A percentile compares a stretch with the other conserved stretches of the same genome.
phyloP scores from a whole-genome alignment of 37 sponge, comb jelly and placozoan species.

The Lycopodina hypogea region DNA sequence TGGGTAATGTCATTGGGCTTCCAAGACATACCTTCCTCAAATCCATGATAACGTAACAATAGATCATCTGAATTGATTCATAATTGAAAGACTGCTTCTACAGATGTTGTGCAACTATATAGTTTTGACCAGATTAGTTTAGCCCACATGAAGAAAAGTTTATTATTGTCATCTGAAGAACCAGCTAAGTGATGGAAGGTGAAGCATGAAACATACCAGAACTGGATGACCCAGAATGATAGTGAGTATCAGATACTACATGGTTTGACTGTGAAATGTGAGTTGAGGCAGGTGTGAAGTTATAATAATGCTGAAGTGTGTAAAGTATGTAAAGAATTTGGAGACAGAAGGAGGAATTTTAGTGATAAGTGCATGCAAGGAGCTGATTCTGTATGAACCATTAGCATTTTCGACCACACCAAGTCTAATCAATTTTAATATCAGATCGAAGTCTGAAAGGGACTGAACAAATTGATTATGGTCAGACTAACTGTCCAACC shows the following conservation, averaged over 20 bases:
- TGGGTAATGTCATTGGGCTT: too few relatives aligned
- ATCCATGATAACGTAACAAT: too few relatives aligned
- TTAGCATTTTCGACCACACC: not conserved
- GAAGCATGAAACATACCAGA: slow-evolving; percentile 12
- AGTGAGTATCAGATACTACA: slow-evolving; percentile 10
- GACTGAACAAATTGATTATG: too few relatives aligned
- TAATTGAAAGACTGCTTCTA: too few relatives aligned
- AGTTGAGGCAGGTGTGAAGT: not conserved
- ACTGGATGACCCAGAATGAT: slow-evolving; percentile 8
- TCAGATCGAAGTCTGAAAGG: too few relatives aligned
- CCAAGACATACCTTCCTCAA: too few relatives aligned
- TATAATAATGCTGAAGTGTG: not conserved
- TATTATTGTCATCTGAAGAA: not conserved
- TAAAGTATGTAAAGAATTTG: not conserved
- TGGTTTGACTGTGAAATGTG: slow-evolving; percentile 6
- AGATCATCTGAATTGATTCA: too few relatives aligned
- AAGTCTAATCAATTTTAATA: too few relatives aligned
- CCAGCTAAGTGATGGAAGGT: slow-evolving; percentile 1
- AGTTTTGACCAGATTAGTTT: too few relatives aligned
- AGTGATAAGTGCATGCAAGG: slow-evolving; percentile 8
- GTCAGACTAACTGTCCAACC: too few relatives aligned
- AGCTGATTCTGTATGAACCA: not conserved
- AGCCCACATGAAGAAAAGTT: too few relatives aligned
- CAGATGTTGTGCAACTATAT: too few relatives aligned
- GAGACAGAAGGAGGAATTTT: slow-evolving; percentile 2